phyloP scores from a whole-genome alignment of 2,797 vertebrate species.

The Syndactyla subalaris region DNA sequence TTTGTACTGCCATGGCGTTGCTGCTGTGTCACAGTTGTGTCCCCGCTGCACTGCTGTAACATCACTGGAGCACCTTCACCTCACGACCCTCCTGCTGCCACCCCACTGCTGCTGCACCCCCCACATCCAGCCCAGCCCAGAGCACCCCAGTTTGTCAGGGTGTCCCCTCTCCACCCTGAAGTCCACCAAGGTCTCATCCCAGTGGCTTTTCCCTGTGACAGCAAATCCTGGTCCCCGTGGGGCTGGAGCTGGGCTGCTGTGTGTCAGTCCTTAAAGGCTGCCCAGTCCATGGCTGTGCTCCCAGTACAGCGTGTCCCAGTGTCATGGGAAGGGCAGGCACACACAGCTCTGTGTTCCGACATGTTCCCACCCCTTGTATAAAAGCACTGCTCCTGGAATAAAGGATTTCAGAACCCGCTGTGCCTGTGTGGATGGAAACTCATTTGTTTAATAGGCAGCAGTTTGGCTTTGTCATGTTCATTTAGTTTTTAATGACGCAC shows the following conservation, averaged over 20 bases:
- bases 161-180: neutral
- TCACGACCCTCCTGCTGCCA: accelerated
- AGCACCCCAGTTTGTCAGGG: accelerated
- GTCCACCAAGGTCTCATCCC: neutral
- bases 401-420: constrained; percentile 79
- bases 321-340: neutral
- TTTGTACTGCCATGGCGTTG: accelerated
- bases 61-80: accelerated
- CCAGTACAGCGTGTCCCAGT: accelerated
- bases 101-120: accelerated
- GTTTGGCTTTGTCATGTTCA: constrained; percentile 81
- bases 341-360: accelerated
- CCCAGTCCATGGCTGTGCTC: accelerated
- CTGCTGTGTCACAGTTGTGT: neutral
- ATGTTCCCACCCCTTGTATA: constrained; percentile 12
- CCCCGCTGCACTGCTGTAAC: accelerated
- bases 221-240: accelerated
- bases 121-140: neutral
- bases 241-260: neutral
- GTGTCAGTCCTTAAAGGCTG: accelerated
- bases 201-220: neutral
- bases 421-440: constrained; percentile 75
- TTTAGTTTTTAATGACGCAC: constrained; percentile 84
- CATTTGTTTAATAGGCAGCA: constrained; percentile 82
- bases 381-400: constrained; percentile 69